A percentile compares a stretch with the other conserved stretches of the same genome.
These are phyloP conservation scores for Pocillopora verrucosa DNA, from an alignment of 64 coral and sea anemone species.

Conservation along the genomic window DNA sequence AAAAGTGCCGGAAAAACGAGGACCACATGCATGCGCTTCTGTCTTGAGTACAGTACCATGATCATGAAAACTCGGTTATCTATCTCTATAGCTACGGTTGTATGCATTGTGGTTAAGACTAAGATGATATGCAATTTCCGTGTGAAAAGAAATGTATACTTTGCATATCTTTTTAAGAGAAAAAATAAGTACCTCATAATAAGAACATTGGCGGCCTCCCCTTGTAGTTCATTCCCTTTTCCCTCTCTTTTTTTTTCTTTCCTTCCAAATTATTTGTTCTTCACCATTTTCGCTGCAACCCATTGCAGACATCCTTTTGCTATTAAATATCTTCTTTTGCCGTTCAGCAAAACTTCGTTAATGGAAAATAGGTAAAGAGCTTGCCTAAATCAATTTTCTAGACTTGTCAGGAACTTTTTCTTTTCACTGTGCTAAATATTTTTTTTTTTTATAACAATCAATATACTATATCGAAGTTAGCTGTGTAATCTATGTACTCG, in stretches of 20 bases:
- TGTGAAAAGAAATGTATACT: not conserved
- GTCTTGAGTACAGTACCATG: not conserved
- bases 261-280: not conserved
- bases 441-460: no score
- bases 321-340: not conserved
- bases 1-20: constrained; percentile 8
- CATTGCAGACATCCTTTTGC: not conserved
- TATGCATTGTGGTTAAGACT: not conserved
- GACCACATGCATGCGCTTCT: constrained; percentile 7
- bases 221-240: not conserved
- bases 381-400: not conserved
- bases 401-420: not conserved
- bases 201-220: not conserved
- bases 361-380: not conserved
- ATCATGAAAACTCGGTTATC: not conserved
- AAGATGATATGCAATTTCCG: not conserved
- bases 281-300: not conserved
- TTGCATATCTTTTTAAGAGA: not conserved
- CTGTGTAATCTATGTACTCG: not conserved
- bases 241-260: not conserved
- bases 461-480: not conserved
- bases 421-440: no score
- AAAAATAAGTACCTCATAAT: not conserved
- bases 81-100: not conserved
- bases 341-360: not conserved